phyloP scores from a whole-genome alignment of 2,888 invertebrate species.

The Baccha elongata region DNA sequence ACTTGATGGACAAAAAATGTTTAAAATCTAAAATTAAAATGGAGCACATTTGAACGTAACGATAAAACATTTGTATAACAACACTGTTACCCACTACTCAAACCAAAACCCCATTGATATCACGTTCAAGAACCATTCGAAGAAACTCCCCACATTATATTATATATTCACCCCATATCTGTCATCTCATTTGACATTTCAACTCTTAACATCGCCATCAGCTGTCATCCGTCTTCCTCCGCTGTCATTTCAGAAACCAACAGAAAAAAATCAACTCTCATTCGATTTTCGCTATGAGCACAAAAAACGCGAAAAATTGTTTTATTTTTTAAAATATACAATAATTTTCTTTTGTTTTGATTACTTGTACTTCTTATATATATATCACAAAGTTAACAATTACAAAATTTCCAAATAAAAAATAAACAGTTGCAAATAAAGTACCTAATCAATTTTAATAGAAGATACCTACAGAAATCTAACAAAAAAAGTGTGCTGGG shows the following conservation, averaged over 20 bases:
- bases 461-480: neutral
- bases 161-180: constrained; percentile 8
- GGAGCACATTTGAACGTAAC: too few relatives aligned
- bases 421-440: neutral
- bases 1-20: too few relatives aligned
- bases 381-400: constrained; percentile 1
- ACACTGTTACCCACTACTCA: neutral
- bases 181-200: constrained; percentile 34
- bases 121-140: neutral
- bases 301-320: constrained; percentile 55
- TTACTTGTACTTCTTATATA: constrained; percentile 26
- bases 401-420: too few relatives aligned
- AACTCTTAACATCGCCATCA: constrained; percentile 54
- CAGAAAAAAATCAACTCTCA: constrained; percentile 27
- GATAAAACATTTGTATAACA: too few relatives aligned
- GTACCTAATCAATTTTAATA: constrained; percentile 8
- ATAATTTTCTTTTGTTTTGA: constrained; percentile 49
- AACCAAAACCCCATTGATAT: neutral
- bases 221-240: constrained; percentile 47
- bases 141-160: neutral
- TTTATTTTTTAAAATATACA: constrained; percentile 47
- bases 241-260: constrained; percentile 42
- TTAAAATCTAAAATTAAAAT: too few relatives aligned
- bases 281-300: constrained; percentile 57
- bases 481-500: constrained; percentile 14